These are phyloP conservation scores for Trachymyrmex cornetzi DNA, from an alignment of 1,140 invertebrate species.

Conservation along the genomic window DNA sequence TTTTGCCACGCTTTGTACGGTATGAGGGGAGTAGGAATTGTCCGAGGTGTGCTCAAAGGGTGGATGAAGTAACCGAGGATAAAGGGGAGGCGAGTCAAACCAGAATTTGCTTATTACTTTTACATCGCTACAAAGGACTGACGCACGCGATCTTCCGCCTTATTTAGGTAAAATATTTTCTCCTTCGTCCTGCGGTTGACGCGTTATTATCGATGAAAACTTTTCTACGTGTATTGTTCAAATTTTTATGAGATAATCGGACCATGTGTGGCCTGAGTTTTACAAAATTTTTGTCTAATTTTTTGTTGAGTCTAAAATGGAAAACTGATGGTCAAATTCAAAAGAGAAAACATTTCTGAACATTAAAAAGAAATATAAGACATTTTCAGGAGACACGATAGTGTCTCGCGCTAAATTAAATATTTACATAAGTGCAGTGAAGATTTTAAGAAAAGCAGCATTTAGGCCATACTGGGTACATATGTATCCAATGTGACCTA, in stretches of 20 bases:
- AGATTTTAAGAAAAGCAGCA: too few species aligned
- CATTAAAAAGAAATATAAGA: too few species aligned
- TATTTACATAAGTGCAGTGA: too few species aligned
- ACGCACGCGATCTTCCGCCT: slow-evolving; percentile 44
- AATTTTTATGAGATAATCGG: not conserved
- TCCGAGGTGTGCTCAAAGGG: slow-evolving; percentile 58
- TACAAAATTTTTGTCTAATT: too few species aligned
- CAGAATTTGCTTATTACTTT: slow-evolving; percentile 66
- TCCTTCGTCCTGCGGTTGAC: slow-evolving; percentile 30
- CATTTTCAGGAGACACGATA: too few species aligned
- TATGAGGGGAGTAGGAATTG: slow-evolving; percentile 56
- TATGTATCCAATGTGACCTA: too few species aligned
- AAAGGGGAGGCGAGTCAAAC: slow-evolving; percentile 45
- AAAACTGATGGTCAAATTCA: too few species aligned
- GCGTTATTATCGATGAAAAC: slow-evolving; percentile 44
- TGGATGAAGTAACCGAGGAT: slow-evolving; percentile 47
- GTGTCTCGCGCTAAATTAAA: too few species aligned
- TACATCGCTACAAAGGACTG: slow-evolving; percentile 55
- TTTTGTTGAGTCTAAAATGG: too few species aligned
- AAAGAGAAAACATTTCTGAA: too few species aligned
- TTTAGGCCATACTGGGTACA: too few species aligned
- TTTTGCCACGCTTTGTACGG: slow-evolving; percentile 50
- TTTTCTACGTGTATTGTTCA: not conserved
- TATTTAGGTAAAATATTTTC: slow-evolving; percentile 55
- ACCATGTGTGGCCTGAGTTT: too few species aligned